Base-by-base conservation (phyloP, 2,888 invertebrate species). In the Zaprionus bogoriensis region DNA sequence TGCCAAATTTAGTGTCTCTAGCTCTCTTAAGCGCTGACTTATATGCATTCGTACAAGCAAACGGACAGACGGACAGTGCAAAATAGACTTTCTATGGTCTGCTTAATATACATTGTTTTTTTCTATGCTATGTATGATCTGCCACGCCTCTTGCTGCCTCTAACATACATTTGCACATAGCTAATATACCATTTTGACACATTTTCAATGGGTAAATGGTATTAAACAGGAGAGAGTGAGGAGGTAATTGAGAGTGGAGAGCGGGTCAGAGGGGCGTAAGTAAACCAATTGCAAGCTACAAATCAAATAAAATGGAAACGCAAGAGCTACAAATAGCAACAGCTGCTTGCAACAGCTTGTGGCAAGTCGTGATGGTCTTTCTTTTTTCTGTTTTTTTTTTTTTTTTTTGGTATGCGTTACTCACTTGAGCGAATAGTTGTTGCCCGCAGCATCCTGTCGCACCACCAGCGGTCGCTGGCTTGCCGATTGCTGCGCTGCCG, bases 381-480 rank as follows among this genome's bases (percentile, higher is more conserved):
- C n/a, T n/a, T n/a, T n/a, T n/a, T n/a, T n/a, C n/a, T n/a, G n/a
- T n/a, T n/a, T n/a, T n/a, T n/a, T n/a, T n/a, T n/a, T n/a, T n/a
- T n/a, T n/a, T n/a, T n/a, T n/a, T n/a, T n/a, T 19, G 6, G 39
- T 10, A 39, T 39, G 17, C 39, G 5, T 19, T 27, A 93, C 94
- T 93, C 92, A 96, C 96, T 95, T 96, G 92, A 95, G 94, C 90
- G 95, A 95, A 87, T 95, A 93, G 89, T 95, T 95, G 76, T 95
- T 94, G 90, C 82, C 82, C 41, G 95, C 95, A 89, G 95, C 95
- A 91, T 95, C 95, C 91, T 95, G 95, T 27, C 95, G 92, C 67
- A 94, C 91, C 80, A 93, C 93, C 88, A 93, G 92, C 85, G 93
- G 95, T 87, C 94, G 92, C 77, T 90, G 90, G 60, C 78, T 89